A percentile compares a stretch with the other conserved stretches of the same genome.
Evolutionary conservation across 2,113 vertebrate species (phyloP).

Genomic region (Halcyon senegalensis): DNA sequence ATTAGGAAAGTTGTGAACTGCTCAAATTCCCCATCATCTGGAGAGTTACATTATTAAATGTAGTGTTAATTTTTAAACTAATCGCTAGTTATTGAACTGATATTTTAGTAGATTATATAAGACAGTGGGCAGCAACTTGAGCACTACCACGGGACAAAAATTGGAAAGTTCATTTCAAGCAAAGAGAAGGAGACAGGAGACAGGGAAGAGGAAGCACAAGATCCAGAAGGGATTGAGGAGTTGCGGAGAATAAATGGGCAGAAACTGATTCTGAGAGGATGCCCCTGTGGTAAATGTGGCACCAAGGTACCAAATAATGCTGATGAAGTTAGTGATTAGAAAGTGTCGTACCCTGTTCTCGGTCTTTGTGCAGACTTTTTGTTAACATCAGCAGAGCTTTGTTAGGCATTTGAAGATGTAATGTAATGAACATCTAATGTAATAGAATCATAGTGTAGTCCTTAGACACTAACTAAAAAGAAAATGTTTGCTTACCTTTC

Average conservation of each 20-base stretch:
- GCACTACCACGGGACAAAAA: neutral
- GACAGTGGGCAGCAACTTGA: neutral
- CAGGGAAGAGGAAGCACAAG: neutral
- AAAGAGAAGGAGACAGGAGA: neutral
- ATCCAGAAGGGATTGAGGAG: neutral
- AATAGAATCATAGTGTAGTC: neutral
- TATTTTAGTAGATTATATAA: neutral
- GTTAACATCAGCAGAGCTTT: neutral
- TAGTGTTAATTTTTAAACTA: slow-evolving; percentile 12
- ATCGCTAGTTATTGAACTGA: neutral
- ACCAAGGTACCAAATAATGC: neutral
- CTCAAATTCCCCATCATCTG: neutral
- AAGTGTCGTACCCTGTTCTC: neutral
- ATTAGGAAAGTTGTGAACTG: neutral
- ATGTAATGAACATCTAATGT: neutral
- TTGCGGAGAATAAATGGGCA: neutral
- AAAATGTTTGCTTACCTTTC: neutral
- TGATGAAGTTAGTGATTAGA: neutral
- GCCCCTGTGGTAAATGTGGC: accelerated
- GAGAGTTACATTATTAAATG: neutral
- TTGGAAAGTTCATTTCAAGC: neutral
- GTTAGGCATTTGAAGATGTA: neutral
- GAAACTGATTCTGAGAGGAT: neutral
- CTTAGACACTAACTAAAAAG: neutral
- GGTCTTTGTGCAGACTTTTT: neutral